Evolutionary conservation across 2,888 invertebrate genomes (phyloP).

Genomic region (Formica aserva): DNA sequence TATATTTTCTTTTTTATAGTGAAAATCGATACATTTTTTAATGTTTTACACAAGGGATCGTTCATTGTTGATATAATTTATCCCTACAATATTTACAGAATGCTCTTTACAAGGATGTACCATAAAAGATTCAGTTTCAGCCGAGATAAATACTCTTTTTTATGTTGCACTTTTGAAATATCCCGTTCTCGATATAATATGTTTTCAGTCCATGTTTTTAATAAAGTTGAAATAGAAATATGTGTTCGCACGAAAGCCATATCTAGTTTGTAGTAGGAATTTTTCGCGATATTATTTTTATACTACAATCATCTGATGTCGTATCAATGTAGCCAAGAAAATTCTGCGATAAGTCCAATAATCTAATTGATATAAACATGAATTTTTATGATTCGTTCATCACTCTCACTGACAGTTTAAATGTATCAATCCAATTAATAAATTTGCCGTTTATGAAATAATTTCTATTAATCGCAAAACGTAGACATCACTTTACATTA

Average conservation of each 20-base stretch:
- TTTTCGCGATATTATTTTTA: conserved; percentile 1
- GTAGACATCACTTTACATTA: not conserved
- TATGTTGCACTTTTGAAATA: not conserved
- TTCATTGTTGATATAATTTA: not conserved
- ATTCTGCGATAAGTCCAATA: not conserved
- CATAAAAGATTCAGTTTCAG: not conserved
- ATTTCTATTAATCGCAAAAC: conserved; percentile 11
- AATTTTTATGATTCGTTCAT: not conserved
- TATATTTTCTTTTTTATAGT: not conserved
- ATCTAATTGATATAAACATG: not conserved
- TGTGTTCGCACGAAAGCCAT: not conserved
- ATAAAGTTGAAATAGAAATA: not conserved
- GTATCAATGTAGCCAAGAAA: conserved; percentile 8
- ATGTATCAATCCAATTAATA: not conserved
- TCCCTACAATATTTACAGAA: not conserved
- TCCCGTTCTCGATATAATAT: not conserved
- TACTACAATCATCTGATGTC: not conserved
- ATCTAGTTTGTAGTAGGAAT: no score
- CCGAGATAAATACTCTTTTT: not conserved
- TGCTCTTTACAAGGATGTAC: not conserved
- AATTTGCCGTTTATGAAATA: conserved; percentile 1
- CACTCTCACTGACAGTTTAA: not conserved
- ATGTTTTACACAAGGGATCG: not conserved
- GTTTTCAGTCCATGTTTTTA: not conserved
- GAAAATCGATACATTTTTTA: not conserved